A percentile compares a stretch with the other conserved stretches of the same genome.
Conservation (phyloP, 2,113 vertebrate genomes). For the Pachypanchax playfairii region DNA sequence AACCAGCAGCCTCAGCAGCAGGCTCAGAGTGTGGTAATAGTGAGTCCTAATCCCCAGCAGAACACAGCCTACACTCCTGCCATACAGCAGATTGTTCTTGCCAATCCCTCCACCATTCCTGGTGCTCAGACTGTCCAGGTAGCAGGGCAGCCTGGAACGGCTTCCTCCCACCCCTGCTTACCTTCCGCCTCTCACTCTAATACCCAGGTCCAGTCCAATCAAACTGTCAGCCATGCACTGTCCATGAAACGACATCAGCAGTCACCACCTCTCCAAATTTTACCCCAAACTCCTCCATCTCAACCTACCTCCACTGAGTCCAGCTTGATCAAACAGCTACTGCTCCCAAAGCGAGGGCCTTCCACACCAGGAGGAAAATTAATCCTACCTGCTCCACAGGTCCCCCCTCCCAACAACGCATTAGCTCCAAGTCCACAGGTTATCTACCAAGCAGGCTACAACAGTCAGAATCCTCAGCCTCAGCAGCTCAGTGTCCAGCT, state of each 20-base stretch:
- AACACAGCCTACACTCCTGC: constrained; percentile 90
- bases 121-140: constrained; percentile 89
- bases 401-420: constrained; percentile 89
- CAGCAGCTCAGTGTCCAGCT: constrained; percentile 95
- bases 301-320: constrained; percentile 92
- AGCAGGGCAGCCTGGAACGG: constrained; percentile 85
- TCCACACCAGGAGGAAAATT: constrained; percentile 97
- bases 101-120: constrained; percentile 89
- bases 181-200: constrained; percentile 81
- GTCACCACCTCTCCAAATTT: constrained; percentile 82
- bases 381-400: constrained; percentile 96
- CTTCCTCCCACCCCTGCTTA: constrained; percentile 85
- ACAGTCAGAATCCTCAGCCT: constrained; percentile 82
- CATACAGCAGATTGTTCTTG: constrained; percentile 97
- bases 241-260: constrained; percentile 89
- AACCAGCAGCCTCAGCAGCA: constrained; percentile 82
- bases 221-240: constrained; percentile 84
- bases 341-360: constrained; percentile 98
- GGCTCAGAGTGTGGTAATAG: constrained; percentile 93
- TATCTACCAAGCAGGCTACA: constrained; percentile 94
- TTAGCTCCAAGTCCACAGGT: constrained; percentile 91
- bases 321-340: constrained; percentile 97
- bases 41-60: constrained; percentile 90
- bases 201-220: constrained; percentile 83
- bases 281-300: constrained; percentile 79